Conservation (phyloP, 2,113 vertebrate species). For the Myotis brandtii region DNA sequence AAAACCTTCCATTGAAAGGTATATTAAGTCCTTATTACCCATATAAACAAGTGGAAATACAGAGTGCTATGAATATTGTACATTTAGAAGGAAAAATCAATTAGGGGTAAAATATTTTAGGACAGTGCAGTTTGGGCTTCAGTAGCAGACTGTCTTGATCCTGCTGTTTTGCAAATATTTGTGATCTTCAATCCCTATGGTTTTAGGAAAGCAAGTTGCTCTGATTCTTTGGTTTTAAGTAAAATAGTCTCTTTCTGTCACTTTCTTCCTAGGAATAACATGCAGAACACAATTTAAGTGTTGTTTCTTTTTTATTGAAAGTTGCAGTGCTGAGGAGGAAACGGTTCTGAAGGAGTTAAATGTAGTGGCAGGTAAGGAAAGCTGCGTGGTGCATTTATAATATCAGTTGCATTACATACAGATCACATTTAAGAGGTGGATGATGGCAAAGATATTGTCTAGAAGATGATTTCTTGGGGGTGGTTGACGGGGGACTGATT, state of each 20-base stretch:
- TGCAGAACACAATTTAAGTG: constrained; percentile 75
- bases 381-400: constrained; percentile 60
- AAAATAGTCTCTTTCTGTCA: constrained; percentile 75
- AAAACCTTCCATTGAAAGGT: constrained; percentile 15
- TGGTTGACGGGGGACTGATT: background rate
- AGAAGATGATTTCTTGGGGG: constrained; percentile 52
- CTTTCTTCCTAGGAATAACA: constrained; percentile 77
- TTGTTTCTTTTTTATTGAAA: constrained; percentile 77
- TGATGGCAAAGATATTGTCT: constrained; percentile 29
- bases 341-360: constrained; percentile 70
- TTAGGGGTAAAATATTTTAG: constrained; percentile 9
- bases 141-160: constrained; percentile 32
- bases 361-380: constrained; percentile 72
- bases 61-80: background rate
- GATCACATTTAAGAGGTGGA: constrained; percentile 49
- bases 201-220: constrained; percentile 70
- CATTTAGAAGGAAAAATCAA: background rate
- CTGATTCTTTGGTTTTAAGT: constrained; percentile 63
- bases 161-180: background rate
- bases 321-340: constrained; percentile 70
- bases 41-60: constrained; percentile 19
- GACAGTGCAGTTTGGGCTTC: background rate
- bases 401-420: constrained; percentile 40
- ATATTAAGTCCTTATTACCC: background rate
- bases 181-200: constrained; percentile 40